Evolutionary conservation across 2,113 vertebrate species (phyloP).

Genomic region (Galeopterus variegatus): DNA sequence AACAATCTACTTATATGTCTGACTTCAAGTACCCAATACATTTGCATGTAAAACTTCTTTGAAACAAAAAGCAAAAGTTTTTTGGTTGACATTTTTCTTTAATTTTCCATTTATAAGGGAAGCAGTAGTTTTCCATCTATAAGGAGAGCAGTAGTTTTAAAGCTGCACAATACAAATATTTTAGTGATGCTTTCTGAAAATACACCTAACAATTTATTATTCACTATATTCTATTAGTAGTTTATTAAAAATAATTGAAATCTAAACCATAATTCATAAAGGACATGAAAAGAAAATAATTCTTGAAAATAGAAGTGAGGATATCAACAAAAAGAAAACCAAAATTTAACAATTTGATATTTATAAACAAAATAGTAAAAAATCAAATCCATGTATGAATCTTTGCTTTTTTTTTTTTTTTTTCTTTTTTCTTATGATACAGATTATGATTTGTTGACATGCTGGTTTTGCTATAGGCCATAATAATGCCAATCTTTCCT

Average conservation of each 20-base stretch:
- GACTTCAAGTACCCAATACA: not conserved
- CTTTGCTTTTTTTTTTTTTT: not conserved
- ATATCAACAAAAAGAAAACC: not conserved
- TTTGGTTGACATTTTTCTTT: not conserved
- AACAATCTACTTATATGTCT: not conserved
- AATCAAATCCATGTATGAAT: not conserved
- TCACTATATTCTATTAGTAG: not conserved
- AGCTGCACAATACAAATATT: not conserved
- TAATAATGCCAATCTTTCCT: not conserved
- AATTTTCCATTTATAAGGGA: not conserved
- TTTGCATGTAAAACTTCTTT: not conserved
- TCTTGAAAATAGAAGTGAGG: not conserved
- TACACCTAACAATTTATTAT: not conserved
- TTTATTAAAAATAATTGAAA: not conserved
- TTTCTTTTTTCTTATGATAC: not conserved
- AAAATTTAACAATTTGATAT: not conserved
- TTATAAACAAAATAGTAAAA: not conserved
- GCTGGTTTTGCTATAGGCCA: not conserved
- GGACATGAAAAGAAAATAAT: conserved; percentile 1
- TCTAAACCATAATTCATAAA: not conserved
- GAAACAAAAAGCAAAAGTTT: not conserved
- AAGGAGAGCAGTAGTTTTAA: not conserved
- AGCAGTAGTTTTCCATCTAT: not conserved
- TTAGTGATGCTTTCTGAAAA: not conserved
- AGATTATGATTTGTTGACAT: not conserved